phyloP scores from a whole-genome alignment of 2,797 vertebrate species.

The Eleutherodactylus coqui region DNA sequence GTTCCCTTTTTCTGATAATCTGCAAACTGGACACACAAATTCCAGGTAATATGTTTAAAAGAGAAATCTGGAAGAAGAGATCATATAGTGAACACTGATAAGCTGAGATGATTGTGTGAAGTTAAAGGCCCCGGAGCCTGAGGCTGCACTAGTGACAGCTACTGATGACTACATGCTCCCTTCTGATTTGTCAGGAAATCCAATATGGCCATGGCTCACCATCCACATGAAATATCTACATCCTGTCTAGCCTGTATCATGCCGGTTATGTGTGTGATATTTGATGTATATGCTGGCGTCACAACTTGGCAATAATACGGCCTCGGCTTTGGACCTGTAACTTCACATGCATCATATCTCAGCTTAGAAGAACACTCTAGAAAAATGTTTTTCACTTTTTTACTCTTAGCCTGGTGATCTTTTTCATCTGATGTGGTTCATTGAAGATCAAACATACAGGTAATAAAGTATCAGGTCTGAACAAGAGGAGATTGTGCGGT shows the following conservation, averaged over 20 bases:
- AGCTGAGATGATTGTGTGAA: background rate
- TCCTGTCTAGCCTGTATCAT: background rate
- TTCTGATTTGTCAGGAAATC: background rate
- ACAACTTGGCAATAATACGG: background rate
- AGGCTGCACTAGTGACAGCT: background rate
- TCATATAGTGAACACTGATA: background rate
- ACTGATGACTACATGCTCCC: background rate
- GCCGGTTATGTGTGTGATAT: background rate
- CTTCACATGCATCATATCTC: background rate
- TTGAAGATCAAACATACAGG: background rate
- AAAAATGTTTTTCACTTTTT: background rate
- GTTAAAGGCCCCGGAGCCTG: background rate
- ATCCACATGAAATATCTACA: background rate
- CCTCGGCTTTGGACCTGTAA: background rate
- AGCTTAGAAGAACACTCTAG: background rate
- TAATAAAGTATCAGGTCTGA: background rate
- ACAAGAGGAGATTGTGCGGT: background rate
- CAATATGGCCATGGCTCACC: background rate
- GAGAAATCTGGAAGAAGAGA: background rate
- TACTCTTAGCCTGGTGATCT: background rate
- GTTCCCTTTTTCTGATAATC: constrained; percentile 74
- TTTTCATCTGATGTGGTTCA: background rate
- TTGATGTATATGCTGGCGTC: background rate
- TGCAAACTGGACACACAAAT: constrained; percentile 72
- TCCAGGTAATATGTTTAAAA: background rate